Base-by-base conservation (phyloP, 2,113 vertebrate genomes). In the Hoplias malabaricus region DNA sequence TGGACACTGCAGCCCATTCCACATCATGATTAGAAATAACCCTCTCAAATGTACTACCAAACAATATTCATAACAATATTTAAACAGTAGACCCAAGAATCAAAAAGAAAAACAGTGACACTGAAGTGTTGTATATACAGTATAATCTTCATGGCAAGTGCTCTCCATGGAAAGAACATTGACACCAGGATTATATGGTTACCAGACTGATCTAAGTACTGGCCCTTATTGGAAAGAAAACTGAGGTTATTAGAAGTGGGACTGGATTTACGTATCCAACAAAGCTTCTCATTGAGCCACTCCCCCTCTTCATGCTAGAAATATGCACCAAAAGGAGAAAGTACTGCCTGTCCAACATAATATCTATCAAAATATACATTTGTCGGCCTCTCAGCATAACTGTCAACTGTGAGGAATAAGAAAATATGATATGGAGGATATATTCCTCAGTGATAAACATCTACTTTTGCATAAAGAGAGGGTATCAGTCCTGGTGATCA, bases 311-410 rank as follows among this genome's bases (percentile, higher is more conserved):
- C 21, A 67, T 67, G 36, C 36, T 3, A 19, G 65, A 25, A 62
- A 43, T 43, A 43, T 25, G 5, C 65, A 34, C 59, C 31, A 36
- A 53, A 65, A 9, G 5, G n/a, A 43, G 29, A 75, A 75, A 75
- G 63, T 25, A 40, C 62, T 66, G 12, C 31, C 31, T 10, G 38
- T n/a, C 23, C n/a, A 23, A 65, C 59, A 75, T 27, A 40, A 75
- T 29, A 54, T 42, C 34, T 10, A 66, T 40, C 61, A 75, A 40
- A 75, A 75, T 54, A 34, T 29, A 57, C 23, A 7, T 42, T 36
- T 72, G 53, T 57, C 36, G 48, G 71, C n/a, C 29, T 67, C 57
- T 85, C 85, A 83, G 84, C 89, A 91, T 92, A 92, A 73, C 57
- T 77, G 77, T 82, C 69, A 61, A 42, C 34, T 34, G 27, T 31